These are phyloP conservation scores for Discoglossus pictus DNA, from an alignment of 2,797 vertebrate species.

Conservation along the genomic window DNA sequence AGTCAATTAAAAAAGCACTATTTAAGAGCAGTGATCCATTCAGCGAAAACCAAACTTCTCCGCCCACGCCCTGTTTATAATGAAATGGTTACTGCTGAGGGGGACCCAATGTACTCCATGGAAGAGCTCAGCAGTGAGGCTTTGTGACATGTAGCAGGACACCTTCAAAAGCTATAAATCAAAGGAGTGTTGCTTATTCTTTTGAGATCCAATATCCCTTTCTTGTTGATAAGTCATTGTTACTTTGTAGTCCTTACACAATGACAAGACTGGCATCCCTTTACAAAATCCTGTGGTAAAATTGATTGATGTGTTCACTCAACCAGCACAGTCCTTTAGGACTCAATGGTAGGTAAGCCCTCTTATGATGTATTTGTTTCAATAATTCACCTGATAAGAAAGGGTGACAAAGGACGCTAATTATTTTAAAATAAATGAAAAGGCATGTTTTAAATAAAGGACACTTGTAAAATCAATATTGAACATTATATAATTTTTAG, in stretches of 20 bases:
- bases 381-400: slow-evolving; percentile 46
- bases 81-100: slow-evolving; percentile 38
- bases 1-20: slow-evolving; percentile 47
- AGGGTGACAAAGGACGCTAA: slow-evolving; percentile 17
- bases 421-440: slow-evolving; percentile 15
- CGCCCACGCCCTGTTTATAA: slow-evolving; percentile 34
- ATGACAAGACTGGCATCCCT: slow-evolving; percentile 45
- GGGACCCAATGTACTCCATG: slow-evolving; percentile 22
- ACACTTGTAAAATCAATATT: no score
- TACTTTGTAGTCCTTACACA: slow-evolving; percentile 50
- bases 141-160: slow-evolving; percentile 48
- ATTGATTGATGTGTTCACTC: slow-evolving; percentile 67
- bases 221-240: slow-evolving; percentile 53
- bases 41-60: slow-evolving; percentile 50
- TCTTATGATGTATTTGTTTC: slow-evolving; percentile 33
- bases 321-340: slow-evolving; percentile 71
- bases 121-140: slow-evolving; percentile 45
- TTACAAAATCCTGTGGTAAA: slow-evolving; percentile 50
- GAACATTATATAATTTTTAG: no score
- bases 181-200: slow-evolving; percentile 50
- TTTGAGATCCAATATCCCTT: slow-evolving; percentile 52
- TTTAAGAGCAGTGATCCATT: slow-evolving; percentile 45
- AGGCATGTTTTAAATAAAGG: background rate
- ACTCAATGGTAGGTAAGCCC: slow-evolving; percentile 44
- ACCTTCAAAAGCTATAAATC: slow-evolving; percentile 50